phyloP scores from a whole-genome alignment of 2,113 vertebrate species.

The Aldabrachelys gigantea region DNA sequence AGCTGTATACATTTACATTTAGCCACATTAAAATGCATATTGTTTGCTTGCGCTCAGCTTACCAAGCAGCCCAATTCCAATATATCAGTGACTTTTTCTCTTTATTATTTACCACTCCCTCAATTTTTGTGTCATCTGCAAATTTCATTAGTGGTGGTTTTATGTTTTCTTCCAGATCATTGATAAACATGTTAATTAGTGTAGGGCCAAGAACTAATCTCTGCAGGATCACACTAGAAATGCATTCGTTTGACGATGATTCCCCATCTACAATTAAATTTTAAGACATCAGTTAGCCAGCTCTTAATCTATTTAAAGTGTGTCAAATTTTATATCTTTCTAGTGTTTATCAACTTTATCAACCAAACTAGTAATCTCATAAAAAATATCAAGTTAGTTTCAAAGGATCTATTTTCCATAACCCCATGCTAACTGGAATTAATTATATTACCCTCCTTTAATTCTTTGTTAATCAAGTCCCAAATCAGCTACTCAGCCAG shows the following conservation, averaged over 20 bases:
- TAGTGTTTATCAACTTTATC: background rate
- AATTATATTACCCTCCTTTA: background rate
- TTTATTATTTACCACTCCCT: background rate
- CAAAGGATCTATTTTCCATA: background rate
- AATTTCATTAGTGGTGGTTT: background rate
- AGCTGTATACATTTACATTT: background rate
- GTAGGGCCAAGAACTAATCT: background rate
- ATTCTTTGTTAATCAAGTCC: background rate
- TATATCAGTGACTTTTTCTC: background rate
- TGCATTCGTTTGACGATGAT: background rate
- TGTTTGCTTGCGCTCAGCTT: background rate
- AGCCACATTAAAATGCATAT: background rate
- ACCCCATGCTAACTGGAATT: background rate
- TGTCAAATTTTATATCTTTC: background rate
- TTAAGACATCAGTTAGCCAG: background rate
- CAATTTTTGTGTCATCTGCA: background rate
- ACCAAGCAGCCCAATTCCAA: background rate
- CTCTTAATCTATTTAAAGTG: background rate
- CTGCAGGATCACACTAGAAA: background rate
- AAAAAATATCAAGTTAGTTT: background rate
- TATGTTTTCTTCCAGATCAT: background rate
- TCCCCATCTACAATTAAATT: background rate
- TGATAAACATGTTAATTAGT: background rate
- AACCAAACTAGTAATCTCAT: background rate
- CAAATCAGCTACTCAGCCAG: background rate